Evolutionary conservation across 2,113 vertebrate species (phyloP).

Genomic region (Catharus minimus): DNA sequence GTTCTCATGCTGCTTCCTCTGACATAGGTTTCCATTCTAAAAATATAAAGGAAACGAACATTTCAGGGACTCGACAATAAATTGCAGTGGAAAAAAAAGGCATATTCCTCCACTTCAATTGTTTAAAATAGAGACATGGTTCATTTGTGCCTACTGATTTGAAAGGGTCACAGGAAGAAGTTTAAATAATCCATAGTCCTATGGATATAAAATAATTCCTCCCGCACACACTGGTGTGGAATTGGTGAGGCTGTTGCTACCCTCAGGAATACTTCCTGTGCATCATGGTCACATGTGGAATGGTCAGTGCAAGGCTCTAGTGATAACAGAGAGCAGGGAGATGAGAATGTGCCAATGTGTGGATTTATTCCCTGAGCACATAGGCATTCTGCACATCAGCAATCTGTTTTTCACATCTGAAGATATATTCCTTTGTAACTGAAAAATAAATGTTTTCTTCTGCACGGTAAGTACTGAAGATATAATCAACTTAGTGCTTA

Average conservation of each 20-base stretch:
- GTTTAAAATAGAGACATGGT: accelerated
- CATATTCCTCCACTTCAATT: background rate
- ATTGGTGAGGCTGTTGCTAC: background rate
- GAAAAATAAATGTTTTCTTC: background rate
- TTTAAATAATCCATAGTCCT: background rate
- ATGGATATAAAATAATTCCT: background rate
- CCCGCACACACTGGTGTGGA: accelerated
- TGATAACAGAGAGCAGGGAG: background rate
- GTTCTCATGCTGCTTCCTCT: background rate
- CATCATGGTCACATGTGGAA: accelerated
- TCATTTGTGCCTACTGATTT: background rate
- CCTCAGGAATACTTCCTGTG: background rate
- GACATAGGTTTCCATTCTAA: background rate
- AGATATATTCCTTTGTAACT: background rate
- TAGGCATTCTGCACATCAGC: background rate
- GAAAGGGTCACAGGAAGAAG: background rate
- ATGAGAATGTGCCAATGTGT: background rate
- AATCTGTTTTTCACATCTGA: background rate
- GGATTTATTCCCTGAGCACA: background rate
- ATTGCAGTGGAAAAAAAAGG: background rate
- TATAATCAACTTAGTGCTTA: background rate
- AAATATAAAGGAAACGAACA: background rate
- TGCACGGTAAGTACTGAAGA: background rate
- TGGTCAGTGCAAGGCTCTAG: background rate
- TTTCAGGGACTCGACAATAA: background rate